Conservation (phyloP, 2,797 vertebrate genomes). For the Acanthurus leucopareius region DNA sequence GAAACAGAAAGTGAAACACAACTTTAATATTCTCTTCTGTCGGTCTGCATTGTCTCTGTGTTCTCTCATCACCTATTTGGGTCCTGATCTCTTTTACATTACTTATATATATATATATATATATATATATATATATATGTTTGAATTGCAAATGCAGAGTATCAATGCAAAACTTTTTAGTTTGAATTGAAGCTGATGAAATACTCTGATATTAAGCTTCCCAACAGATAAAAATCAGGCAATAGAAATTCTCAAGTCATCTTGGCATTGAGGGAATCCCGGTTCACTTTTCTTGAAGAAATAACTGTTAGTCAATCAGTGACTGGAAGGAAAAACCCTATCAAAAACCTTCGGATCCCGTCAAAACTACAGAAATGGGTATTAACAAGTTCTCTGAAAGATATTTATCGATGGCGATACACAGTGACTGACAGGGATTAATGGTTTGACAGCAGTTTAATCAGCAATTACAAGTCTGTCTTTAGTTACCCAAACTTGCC, state of each 20-base stretch:
- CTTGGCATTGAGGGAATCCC: neutral
- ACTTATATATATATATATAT: neutral
- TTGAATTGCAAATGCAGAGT: conserved; percentile 17
- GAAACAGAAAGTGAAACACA: conserved; percentile 14
- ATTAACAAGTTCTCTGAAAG: conserved; percentile 28
- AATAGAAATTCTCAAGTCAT: neutral
- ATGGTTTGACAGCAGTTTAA: neutral
- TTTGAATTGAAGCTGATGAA: neutral
- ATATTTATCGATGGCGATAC: too few species aligned
- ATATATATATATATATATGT: conserved; percentile 11
- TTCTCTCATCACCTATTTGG: conserved; percentile 31
- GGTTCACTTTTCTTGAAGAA: conserved; percentile 12
- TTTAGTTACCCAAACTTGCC: neutral
- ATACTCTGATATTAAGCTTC: neutral
- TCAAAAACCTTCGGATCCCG: conserved; percentile 20
- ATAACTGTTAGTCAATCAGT: conserved; percentile 20
- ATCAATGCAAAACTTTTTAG: neutral
- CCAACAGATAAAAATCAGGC: neutral
- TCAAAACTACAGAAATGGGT: conserved; percentile 45
- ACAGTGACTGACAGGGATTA: too few species aligned
- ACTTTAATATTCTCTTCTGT: conserved; percentile 37
- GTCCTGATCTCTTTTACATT: conserved; percentile 28
- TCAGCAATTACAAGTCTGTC: neutral
- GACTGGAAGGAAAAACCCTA: conserved; percentile 8
- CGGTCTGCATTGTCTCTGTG: conserved; percentile 4